Evolutionary conservation across 2,888 invertebrate genomes (phyloP), one percentile per base, ranked within the genome.

Genomic region (Drosophila testacea): DNA sequence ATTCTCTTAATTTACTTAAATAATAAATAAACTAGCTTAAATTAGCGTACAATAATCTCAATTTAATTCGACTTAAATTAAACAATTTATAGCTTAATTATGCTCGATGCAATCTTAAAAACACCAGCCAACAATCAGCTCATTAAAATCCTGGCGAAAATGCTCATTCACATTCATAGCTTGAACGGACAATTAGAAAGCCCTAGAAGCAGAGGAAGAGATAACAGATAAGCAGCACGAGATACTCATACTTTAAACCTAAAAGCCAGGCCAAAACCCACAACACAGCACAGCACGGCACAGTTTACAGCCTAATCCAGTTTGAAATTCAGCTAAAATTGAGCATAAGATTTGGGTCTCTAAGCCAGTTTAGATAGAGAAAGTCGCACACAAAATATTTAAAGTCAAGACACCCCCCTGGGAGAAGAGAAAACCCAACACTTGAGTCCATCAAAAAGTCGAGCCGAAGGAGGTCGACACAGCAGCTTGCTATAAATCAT

Each of bases 401-500:
- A 87, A 82, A 87, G 84, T 78, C 75, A 81, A 48, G 22, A 48
- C 27, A 11, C 22, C 62, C 38, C 38, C 16, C 41, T 32, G 48
- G 48, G 57, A 34, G 56, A 34, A 11, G 16, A 6, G 61, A 48
- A 41, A 66, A 70, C 55, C 50, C 59, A 54, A 44, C 47, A 69
- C 64, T 74, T 51, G 64, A 74, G 79, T 79, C 79, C 75, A 69
- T 75, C 69, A 68, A 67, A 57, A 64, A 61, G 56, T 60, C 72
- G 73, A 71, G 60, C 48, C 44, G 61, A 67, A 60, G 68, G 62
- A 73, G 67, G 78, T 16, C 56, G 30, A 44, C 64, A 52, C 52
- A 59, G 55, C 48, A 62, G 55, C 66, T 56, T 62, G 69, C 73
- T 73, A 86, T 86, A 89, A 86, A 86, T 86, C 90, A 86, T 86